phyloP scores from a whole-genome alignment of 2,113 vertebrate species.

The Pterocles orientalis region DNA sequence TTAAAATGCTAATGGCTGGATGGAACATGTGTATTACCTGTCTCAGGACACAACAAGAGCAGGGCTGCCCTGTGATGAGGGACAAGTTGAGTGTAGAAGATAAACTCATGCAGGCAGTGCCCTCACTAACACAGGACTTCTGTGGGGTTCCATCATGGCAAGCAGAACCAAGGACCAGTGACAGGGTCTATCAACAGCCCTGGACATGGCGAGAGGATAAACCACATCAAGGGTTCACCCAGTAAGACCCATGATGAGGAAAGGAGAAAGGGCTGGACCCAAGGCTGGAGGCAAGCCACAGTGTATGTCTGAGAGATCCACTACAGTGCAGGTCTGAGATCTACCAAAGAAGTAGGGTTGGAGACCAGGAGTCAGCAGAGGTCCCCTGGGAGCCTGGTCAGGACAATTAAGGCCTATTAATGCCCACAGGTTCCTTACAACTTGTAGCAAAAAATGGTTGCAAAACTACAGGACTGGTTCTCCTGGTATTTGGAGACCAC shows the following conservation, averaged over 20 bases:
- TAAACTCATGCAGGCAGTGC: fast-evolving
- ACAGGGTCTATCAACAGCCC: not conserved
- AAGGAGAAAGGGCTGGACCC: not conserved
- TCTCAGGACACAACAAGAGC: not conserved
- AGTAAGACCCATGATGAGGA: not conserved
- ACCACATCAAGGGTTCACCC: not conserved
- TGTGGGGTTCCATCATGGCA: not conserved
- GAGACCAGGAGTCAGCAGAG: fast-evolving
- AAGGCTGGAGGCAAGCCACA: not conserved
- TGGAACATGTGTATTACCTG: not conserved
- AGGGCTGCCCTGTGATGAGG: not conserved
- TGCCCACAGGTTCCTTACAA: not conserved
- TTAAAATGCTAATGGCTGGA: not conserved
- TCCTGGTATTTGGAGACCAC: not conserved
- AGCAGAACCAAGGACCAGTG: not conserved
- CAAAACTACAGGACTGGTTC: not conserved
- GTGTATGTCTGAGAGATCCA: fast-evolving
- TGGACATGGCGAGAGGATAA: fast-evolving
- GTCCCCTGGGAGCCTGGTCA: fast-evolving
- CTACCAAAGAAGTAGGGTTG: not conserved
- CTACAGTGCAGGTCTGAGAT: not conserved
- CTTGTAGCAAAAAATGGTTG: not conserved
- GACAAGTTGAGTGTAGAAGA: not conserved
- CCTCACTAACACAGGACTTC: not conserved
- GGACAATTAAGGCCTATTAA: not conserved